A percentile compares a stretch with the other conserved stretches of the same genome.
These are phyloP conservation scores for Phyllotreta striolata DNA, from an alignment of 2,888 invertebrate genomes.

Conservation along the genomic window DNA sequence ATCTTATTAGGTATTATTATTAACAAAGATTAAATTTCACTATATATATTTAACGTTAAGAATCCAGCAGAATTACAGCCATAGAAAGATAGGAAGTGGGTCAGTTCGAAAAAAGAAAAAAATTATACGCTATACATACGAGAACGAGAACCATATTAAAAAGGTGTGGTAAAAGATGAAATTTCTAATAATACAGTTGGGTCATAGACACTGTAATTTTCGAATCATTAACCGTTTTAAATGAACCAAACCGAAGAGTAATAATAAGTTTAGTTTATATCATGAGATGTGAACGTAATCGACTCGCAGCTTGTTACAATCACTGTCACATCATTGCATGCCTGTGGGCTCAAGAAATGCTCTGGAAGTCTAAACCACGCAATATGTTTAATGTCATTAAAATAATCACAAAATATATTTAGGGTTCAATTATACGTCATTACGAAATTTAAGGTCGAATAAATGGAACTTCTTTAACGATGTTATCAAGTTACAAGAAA, in stretches of 20 bases:
- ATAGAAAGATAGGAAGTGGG: slow-evolving; percentile 19
- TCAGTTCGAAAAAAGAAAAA: slow-evolving; percentile 11
- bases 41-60: background rate
- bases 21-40: background rate
- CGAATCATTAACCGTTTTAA: slow-evolving; percentile 30
- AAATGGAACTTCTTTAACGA: too few species aligned
- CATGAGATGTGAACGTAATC: slow-evolving; percentile 6
- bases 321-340: background rate
- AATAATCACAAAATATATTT: too few species aligned
- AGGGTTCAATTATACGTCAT: too few species aligned
- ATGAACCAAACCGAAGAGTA: slow-evolving; percentile 26
- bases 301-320: slow-evolving; percentile 2
- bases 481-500: too few species aligned
- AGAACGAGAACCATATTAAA: slow-evolving; percentile 17
- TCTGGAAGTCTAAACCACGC: too few species aligned
- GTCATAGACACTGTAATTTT: slow-evolving; percentile 33
- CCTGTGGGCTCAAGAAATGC: too few species aligned
- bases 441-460: too few species aligned
- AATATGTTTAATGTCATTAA: too few species aligned
- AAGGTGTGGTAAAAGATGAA: slow-evolving; percentile 36
- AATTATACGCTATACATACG: slow-evolving; percentile 15
- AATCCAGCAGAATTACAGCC: background rate
- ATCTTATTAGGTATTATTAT: too few species aligned
- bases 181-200: slow-evolving; percentile 34
- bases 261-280: slow-evolving; percentile 17